A percentile compares a stretch with the other conserved stretches of the same genome.
phyloP scores from a whole-genome alignment of 2,888 invertebrate species.

The Selenia dentaria region DNA sequence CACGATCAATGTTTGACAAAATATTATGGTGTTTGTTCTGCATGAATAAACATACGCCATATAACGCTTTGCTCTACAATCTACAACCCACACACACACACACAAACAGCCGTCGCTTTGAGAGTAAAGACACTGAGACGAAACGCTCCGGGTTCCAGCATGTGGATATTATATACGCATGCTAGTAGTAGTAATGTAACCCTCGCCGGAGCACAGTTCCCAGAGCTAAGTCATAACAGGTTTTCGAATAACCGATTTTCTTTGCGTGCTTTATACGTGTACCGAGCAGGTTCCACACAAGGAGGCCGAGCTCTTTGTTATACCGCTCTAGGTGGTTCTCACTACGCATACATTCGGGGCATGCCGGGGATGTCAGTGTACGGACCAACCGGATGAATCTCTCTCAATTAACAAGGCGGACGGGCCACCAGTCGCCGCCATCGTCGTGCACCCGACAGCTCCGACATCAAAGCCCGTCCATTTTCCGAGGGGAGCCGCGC shows the following conservation, averaged over 20 bases:
- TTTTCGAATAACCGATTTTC: conserved; percentile 3
- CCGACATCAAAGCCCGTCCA: conserved; percentile 5
- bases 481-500: conserved; percentile 1
- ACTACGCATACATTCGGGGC: neutral
- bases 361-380: neutral
- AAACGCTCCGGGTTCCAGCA: neutral
- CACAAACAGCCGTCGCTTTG: neutral
- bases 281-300: neutral
- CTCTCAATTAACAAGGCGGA: neutral
- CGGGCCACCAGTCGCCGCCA: neutral
- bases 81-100: neutral
- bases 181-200: neutral
- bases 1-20: conserved; percentile 5
- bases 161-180: neutral
- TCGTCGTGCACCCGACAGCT: neutral
- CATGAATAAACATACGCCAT: conserved; percentile 3
- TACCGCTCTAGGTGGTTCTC: neutral
- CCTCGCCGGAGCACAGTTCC: neutral
- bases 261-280: neutral
- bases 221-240: neutral
- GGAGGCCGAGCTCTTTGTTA: conserved; percentile 2
- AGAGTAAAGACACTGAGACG: neutral
- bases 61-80: neutral
- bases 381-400: neutral
- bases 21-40: conserved; percentile 12